phyloP scores from a whole-genome alignment of 2,797 vertebrate species.

The Molossus molossus region DNA sequence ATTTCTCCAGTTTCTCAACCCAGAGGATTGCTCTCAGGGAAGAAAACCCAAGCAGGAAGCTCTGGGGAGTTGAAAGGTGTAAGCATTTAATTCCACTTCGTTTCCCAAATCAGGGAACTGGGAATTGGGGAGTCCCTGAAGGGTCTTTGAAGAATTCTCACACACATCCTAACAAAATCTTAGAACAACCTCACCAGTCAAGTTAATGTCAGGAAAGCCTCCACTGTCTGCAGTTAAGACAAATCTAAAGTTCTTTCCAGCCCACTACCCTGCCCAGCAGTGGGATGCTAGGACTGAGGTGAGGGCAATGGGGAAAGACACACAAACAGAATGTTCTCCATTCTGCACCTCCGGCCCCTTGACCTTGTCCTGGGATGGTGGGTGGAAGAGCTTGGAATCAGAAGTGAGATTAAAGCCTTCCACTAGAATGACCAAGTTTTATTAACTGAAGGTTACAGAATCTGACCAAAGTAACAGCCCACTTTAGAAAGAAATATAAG shows the following conservation, averaged over 20 bases:
- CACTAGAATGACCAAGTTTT: not conserved
- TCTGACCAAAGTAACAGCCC: not conserved
- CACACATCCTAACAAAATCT: not conserved
- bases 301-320: not conserved
- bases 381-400: not conserved
- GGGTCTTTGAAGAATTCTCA: not conserved
- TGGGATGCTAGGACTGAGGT: not conserved
- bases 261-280: accelerated
- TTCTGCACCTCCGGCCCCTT: not conserved
- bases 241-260: not conserved
- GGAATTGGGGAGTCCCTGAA: not conserved
- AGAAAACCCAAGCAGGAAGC: not conserved
- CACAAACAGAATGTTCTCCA: not conserved
- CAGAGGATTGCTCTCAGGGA: not conserved
- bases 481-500: not conserved
- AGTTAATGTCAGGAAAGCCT: not conserved
- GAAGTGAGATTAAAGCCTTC: not conserved
- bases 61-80: not conserved
- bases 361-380: not conserved
- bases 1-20: not conserved
- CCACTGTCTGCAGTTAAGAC: not conserved
- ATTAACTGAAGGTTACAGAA: not conserved
- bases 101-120: not conserved
- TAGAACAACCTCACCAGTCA: not conserved
- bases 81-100: not conserved